Conservation (phyloP, 2,113 vertebrate species). For the Bothrops jararaca region DNA sequence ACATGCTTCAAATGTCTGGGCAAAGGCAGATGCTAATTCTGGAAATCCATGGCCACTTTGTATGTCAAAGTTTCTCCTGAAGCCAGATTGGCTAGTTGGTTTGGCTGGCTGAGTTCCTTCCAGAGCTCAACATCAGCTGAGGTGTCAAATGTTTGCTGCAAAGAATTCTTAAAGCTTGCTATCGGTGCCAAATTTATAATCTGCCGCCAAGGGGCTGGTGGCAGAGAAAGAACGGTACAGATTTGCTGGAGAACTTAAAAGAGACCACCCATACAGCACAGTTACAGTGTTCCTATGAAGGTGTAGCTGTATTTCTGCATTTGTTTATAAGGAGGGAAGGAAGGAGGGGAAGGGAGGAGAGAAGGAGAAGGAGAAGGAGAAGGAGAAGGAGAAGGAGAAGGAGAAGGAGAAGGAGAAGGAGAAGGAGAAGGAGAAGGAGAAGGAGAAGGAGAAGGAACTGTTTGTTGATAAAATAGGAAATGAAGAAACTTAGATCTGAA, state of each 20-base stretch:
- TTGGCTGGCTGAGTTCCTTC: constrained; percentile 32
- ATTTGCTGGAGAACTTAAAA: constrained; percentile 35
- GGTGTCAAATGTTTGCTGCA: constrained; percentile 33
- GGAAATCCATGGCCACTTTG: constrained; percentile 1
- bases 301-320: neutral
- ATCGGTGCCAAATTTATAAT: constrained; percentile 41
- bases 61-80: constrained; percentile 37
- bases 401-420: too few species aligned
- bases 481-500: neutral
- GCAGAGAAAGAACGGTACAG: constrained; percentile 27
- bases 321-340: neutral
- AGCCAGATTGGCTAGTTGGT: constrained; percentile 39
- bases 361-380: too few species aligned
- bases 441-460: neutral
- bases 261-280: neutral
- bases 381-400: too few species aligned
- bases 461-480: neutral
- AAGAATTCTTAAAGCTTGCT: constrained; percentile 30
- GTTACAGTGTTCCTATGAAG: constrained; percentile 34
- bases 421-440: too few species aligned
- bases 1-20: neutral
- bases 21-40: constrained; percentile 20
- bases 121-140: constrained; percentile 26
- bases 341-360: neutral
- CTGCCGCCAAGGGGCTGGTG: constrained; percentile 35